A percentile compares a stretch with the other conserved stretches of the same genome.
phyloP scores from a whole-genome alignment of 2,888 invertebrate genomes.

The Andrena praecox region DNA sequence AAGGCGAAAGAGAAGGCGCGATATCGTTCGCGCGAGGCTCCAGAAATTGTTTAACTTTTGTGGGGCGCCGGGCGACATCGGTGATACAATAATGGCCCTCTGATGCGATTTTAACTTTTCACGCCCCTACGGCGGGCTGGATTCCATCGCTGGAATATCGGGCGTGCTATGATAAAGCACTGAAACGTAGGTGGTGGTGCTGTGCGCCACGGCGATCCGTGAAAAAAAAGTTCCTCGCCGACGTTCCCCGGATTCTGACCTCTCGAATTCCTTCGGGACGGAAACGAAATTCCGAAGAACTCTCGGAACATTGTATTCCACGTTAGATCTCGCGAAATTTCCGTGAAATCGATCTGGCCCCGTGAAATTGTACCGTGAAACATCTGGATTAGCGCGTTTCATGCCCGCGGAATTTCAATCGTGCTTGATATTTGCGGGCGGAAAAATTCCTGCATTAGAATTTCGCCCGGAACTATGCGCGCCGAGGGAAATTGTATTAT shows the following conservation, averaged over 20 bases:
- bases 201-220: constrained; percentile 22
- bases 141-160: constrained; percentile 72
- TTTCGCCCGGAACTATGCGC: not conserved
- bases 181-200: constrained; percentile 52
- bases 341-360: constrained; percentile 27
- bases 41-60: constrained; percentile 79
- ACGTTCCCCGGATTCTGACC: constrained; percentile 64
- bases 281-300: constrained; percentile 67
- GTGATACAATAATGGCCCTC: constrained; percentile 78
- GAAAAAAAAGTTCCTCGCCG: constrained; percentile 58
- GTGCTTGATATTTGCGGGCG: not conserved
- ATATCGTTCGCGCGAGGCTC: constrained; percentile 63
- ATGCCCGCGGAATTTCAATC: constrained; percentile 19
- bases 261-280: constrained; percentile 65
- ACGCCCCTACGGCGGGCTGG: constrained; percentile 62
- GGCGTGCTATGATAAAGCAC: constrained; percentile 65
- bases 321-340: constrained; percentile 27
- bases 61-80: constrained; percentile 66
- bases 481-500: not conserved
- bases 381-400: constrained; percentile 10
- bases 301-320: constrained; percentile 38
- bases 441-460: not conserved
- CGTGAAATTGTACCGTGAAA: constrained; percentile 17
- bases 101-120: constrained; percentile 80
- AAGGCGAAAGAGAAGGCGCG: constrained; percentile 29